phyloP scores from a whole-genome alignment of 2,888 invertebrate species.

The Smittia sp. region DNA sequence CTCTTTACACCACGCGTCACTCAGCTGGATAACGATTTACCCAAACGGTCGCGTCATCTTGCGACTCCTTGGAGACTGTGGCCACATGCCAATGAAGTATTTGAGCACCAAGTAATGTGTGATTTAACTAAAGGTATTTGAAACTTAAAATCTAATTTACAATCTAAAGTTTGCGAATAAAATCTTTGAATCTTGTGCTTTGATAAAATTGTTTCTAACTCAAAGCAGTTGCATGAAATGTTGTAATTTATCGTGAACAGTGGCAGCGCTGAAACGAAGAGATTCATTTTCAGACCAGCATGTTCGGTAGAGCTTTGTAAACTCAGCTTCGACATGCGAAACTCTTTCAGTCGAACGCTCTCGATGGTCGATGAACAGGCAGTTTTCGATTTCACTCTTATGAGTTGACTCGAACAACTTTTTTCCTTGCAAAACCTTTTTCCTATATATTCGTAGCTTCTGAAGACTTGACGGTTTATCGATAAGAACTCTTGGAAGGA shows the following conservation, averaged over 20 bases:
- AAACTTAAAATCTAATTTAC: neutral
- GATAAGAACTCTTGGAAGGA: neutral
- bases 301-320: neutral
- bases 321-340: neutral
- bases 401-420: neutral
- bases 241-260: neutral
- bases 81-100: conserved; percentile 77
- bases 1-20: conserved; percentile 85
- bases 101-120: conserved; percentile 62
- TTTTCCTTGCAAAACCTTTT: neutral
- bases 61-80: conserved; percentile 79
- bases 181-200: neutral
- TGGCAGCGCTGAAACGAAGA: neutral
- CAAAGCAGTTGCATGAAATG: neutral
- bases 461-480: neutral
- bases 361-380: neutral
- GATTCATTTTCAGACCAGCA: neutral
- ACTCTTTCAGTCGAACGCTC: neutral
- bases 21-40: conserved; percentile 85
- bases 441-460: neutral
- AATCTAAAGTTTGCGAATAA: neutral
- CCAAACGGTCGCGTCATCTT: conserved; percentile 85
- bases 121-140: neutral
- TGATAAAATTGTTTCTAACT: neutral
- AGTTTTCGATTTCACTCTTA: neutral